Evolutionary conservation across 1,140 invertebrate genomes (phyloP), one percentile per base, ranked within the genome.

Genomic region (Drosophila trapezifrons): DNA sequence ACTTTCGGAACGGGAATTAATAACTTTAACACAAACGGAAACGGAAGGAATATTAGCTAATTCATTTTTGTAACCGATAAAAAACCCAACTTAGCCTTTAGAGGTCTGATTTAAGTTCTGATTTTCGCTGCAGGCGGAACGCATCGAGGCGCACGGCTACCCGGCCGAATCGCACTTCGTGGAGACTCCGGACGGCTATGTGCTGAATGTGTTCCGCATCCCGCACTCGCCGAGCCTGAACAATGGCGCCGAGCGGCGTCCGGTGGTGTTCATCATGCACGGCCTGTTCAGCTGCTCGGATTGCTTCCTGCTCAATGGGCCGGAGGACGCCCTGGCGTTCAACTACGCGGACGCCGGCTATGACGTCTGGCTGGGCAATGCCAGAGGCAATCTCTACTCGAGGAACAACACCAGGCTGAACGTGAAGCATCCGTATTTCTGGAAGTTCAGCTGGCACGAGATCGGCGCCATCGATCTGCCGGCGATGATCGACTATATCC

Each of bases 261-360:
- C 79, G 18, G 93, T 93, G 17, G 94, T 96, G 17, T 92, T 96
- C 20, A 87, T 97, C 6, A 96, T 96, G 85, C 97, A 97, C 91
- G 97, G 97, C 0, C 91, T 97, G 17, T 92, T 97, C n/a, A 94
- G 94, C 15, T 96, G 95, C 83, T 96, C 96, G 12, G 94, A 95
- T 5, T 95, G 96, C 91, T 98, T 94, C 94, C 92, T 97, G 18
- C 92, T 96, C 12, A 93, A 95, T 78, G 95, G 95, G 18, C 94
- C 95, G 40, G 89, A 93, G 29, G 94, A 95, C 87, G 93, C 93
- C 2, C 38, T 92, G 45, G 91, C 92, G 42, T 94, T 92, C 74
- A 90, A 95, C 20, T 90, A 96, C 55, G 94, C 94, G 2, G 95
- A 97, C 84, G 93, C 93, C 1, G 96, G 96, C 13, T 96, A 94